These are phyloP conservation scores for Hypocryptadius cinnamomeus DNA, from an alignment of 2,113 vertebrate genomes.

Conservation along the genomic window DNA sequence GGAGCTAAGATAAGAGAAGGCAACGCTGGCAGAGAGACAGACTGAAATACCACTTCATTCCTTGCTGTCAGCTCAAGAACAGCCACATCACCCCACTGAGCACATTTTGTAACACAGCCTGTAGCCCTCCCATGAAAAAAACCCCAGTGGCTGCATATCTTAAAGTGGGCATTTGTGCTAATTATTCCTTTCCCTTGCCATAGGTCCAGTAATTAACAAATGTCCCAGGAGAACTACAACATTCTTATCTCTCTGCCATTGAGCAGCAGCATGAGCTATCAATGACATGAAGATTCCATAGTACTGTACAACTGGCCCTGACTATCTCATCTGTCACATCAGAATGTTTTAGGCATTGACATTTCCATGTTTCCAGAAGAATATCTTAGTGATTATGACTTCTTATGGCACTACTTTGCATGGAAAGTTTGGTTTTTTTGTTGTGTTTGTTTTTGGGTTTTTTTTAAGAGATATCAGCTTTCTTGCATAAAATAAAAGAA, in stretches of 20 bases:
- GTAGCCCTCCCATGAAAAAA: not conserved
- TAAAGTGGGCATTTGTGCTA: not conserved
- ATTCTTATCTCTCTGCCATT: not conserved
- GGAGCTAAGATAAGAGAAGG: not conserved
- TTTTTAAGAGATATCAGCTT: not conserved
- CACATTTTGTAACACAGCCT: not conserved
- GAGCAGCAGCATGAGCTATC: not conserved
- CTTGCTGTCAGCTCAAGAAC: not conserved
- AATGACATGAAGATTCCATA: not conserved
- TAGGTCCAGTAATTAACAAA: not conserved
- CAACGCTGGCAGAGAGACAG: not conserved
- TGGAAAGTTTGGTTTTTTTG: not conserved
- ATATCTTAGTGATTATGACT: not conserved
- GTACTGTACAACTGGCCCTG: not conserved
- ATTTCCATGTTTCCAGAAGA: not conserved
- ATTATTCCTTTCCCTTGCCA: not conserved
- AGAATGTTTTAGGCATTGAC: not conserved
- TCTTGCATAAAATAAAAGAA: not conserved
- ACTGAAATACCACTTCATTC: not conserved
- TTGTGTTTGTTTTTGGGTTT: too few relatives aligned
- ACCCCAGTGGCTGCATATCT: not conserved
- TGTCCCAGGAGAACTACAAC: not conserved
- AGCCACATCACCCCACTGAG: not conserved
- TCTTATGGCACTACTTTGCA: not conserved
- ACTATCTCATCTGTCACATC: not conserved